These are phyloP conservation scores for Xerus rutilus DNA, from an alignment of 2,797 vertebrate genomes.

Conservation along the genomic window DNA sequence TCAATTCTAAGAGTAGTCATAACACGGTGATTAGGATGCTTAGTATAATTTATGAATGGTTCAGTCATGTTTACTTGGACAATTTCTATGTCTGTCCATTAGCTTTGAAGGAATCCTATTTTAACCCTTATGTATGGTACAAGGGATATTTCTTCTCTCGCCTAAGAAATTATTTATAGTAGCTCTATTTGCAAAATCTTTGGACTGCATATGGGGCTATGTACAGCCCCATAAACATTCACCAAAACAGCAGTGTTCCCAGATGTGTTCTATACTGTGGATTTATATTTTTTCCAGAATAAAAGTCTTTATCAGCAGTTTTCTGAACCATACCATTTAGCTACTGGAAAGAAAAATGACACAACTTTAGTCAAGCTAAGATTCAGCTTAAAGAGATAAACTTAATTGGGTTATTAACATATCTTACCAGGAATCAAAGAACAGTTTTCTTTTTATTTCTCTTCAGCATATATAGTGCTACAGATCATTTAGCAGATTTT, in stretches of 20 bases:
- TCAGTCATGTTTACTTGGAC: background rate
- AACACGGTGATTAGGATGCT: background rate
- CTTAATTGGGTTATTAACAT: slow-evolving; percentile 40
- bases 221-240: background rate
- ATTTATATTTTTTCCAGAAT: background rate
- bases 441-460: slow-evolving; percentile 26
- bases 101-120: background rate
- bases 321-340: background rate
- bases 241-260: background rate
- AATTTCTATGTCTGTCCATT: background rate
- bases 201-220: background rate
- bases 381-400: slow-evolving; percentile 22
- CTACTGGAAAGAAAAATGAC: background rate
- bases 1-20: slow-evolving; percentile 42
- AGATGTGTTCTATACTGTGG: background rate
- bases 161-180: background rate
- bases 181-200: background rate
- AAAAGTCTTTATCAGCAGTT: background rate
- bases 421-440: slow-evolving; percentile 51
- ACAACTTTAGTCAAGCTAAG: background rate
- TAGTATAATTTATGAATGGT: background rate
- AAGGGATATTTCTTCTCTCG: background rate
- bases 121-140: background rate
- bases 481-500: background rate
- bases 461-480: background rate